These are phyloP conservation scores for Loris lydekkerianus DNA, from an alignment of 2,797 vertebrate genomes.

Conservation along the genomic window DNA sequence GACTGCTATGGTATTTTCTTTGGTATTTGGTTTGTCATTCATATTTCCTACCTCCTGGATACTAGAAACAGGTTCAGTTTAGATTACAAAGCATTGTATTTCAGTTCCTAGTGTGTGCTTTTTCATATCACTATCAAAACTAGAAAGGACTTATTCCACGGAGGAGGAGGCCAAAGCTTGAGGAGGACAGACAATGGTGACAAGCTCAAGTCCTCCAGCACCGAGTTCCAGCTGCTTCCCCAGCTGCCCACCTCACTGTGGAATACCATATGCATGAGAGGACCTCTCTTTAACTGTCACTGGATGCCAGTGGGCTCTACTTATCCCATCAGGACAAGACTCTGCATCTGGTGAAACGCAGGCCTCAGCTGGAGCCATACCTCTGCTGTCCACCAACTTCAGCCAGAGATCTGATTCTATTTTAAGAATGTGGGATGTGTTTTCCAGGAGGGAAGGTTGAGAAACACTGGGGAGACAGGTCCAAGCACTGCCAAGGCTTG, in stretches of 20 bases:
- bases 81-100: background rate
- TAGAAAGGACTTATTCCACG: fast-evolving
- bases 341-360: background rate
- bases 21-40: background rate
- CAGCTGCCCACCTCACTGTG: fast-evolving
- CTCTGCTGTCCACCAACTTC: background rate
- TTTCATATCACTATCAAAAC: background rate
- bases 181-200: background rate
- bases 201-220: fast-evolving
- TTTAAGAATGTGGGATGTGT: slow-evolving; percentile 60
- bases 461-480: slow-evolving; percentile 77
- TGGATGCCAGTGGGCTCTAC: fast-evolving
- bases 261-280: background rate
- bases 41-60: background rate
- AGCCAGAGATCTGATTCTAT: slow-evolving; percentile 67
- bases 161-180: background rate
- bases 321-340: background rate
- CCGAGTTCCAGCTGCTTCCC: background rate
- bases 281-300: background rate
- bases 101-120: background rate
- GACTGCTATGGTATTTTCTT: no score
- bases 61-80: background rate
- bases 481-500: background rate
- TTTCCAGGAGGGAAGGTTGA: slow-evolving; percentile 76
- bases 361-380: background rate